These are phyloP conservation scores for Malurus melanocephalus DNA, from an alignment of 2,113 vertebrate genomes.

Conservation along the genomic window DNA sequence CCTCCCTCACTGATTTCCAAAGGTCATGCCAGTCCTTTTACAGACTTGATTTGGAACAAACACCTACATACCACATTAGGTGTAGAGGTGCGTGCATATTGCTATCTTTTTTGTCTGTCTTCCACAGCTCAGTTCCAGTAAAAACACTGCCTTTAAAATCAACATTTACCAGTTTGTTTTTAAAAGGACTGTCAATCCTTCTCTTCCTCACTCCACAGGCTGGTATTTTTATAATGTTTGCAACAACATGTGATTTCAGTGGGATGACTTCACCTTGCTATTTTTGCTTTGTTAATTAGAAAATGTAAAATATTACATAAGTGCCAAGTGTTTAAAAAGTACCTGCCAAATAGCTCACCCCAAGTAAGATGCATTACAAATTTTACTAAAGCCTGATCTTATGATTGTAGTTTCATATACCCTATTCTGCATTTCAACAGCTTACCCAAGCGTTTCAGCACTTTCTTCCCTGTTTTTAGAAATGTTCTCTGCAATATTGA, in stretches of 20 bases:
- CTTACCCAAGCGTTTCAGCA: neutral
- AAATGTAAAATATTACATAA: slow-evolving; percentile 42
- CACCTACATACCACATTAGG: rapidly evolving
- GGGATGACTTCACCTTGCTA: slow-evolving; percentile 45
- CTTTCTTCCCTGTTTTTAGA: neutral
- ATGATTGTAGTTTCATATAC: neutral
- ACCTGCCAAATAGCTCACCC: neutral
- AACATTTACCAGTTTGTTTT: slow-evolving; percentile 34
- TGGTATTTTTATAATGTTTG: slow-evolving; percentile 45
- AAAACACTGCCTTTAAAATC: slow-evolving; percentile 25
- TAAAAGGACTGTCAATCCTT: slow-evolving; percentile 18
- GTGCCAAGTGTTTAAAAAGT: slow-evolving; percentile 26
- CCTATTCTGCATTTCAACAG: neutral
- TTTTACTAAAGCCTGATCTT: neutral
- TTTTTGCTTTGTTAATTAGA: slow-evolving; percentile 52
- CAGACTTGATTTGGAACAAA: slow-evolving; percentile 2
- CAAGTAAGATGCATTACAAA: neutral
- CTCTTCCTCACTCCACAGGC: neutral
- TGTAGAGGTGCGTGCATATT: neutral
- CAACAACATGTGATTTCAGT: slow-evolving; percentile 36
- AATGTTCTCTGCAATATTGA: neutral
- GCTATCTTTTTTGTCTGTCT: neutral
- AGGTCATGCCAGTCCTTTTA: neutral
- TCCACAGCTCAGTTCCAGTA: slow-evolving; percentile 15
- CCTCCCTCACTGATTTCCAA: neutral